Evolutionary conservation across 2,888 invertebrate species (phyloP).

Genomic region (Oegoconia quadripuncta): DNA sequence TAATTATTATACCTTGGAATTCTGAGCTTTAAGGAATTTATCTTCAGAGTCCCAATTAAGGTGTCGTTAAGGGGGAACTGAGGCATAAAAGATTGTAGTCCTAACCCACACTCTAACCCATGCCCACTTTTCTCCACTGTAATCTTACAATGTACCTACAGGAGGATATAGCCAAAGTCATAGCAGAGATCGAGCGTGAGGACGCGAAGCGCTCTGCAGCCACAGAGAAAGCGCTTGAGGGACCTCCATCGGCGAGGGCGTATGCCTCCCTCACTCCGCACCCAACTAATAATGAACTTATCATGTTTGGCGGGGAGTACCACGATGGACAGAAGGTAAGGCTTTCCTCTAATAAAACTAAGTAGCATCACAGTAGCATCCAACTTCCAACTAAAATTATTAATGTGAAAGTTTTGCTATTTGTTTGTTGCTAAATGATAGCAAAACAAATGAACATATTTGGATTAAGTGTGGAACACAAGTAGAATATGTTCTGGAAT

Average conservation of each 20-base stretch:
- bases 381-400: too few species aligned
- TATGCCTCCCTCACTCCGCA: constrained; percentile 90
- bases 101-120: background rate
- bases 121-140: background rate
- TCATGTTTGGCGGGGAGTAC: constrained; percentile 95
- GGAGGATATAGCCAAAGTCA: constrained; percentile 90
- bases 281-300: constrained; percentile 90
- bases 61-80: too few species aligned
- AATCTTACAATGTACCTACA: constrained; percentile 40
- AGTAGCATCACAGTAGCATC: too few species aligned
- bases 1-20: too few species aligned
- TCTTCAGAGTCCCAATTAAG: too few species aligned
- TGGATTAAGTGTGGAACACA: too few species aligned
- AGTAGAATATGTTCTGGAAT: too few species aligned
- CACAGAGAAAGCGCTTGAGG: constrained; percentile 78
- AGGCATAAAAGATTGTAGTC: too few species aligned
- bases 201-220: constrained; percentile 85
- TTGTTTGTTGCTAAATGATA: too few species aligned
- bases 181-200: constrained; percentile 87
- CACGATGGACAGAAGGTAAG: constrained; percentile 90
- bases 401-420: too few species aligned
- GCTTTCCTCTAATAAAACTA: constrained; percentile 6
- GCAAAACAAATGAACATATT: too few species aligned
- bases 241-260: constrained; percentile 85
- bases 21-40: too few species aligned